Evolutionary conservation across 2,888 invertebrate genomes (phyloP).

Genomic region (Linnaemya tessellans): DNA sequence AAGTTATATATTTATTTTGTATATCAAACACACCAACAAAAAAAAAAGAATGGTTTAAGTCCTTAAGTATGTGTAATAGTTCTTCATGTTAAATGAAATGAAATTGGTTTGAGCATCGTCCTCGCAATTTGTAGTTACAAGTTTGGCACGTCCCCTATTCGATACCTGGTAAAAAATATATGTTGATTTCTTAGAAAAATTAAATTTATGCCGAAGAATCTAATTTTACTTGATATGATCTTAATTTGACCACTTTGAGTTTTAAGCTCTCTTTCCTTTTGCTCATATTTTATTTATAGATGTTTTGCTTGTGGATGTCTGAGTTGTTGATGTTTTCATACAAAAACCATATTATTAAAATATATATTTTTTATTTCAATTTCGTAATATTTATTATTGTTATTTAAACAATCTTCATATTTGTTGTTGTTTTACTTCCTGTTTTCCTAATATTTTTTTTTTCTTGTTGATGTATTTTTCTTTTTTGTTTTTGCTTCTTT

Average conservation of each 20-base stretch:
- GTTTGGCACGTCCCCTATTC: too few relatives aligned
- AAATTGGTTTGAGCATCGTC: too few relatives aligned
- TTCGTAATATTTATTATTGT: conserved; percentile 6
- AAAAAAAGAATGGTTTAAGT: too few relatives aligned
- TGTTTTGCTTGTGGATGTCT: conserved; percentile 17
- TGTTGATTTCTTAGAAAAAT: too few relatives aligned
- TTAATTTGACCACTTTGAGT: conserved; percentile 33
- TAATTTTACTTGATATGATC: too few relatives aligned
- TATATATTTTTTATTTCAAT: conserved; percentile 22
- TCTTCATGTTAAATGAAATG: too few relatives aligned
- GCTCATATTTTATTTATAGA: neutral
- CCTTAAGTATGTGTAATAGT: too few relatives aligned
- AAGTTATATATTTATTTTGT: conserved; percentile 1
- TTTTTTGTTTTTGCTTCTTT: too few relatives aligned
- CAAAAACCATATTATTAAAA: conserved; percentile 8
- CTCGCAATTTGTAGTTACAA: too few relatives aligned
- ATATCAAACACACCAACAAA: neutral
- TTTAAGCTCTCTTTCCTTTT: conserved; percentile 38
- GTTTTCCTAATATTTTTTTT: neutral
- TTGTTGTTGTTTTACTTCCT: conserved; percentile 21
- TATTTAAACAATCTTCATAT: conserved; percentile 6
- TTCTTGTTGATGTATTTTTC: too few relatives aligned
- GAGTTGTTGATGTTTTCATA: conserved; percentile 7
- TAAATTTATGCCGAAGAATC: too few relatives aligned
- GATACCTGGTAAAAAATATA: too few relatives aligned